phyloP scores from a whole-genome alignment of 1,140 invertebrate species.

The Bathynomus jamesi region DNA sequence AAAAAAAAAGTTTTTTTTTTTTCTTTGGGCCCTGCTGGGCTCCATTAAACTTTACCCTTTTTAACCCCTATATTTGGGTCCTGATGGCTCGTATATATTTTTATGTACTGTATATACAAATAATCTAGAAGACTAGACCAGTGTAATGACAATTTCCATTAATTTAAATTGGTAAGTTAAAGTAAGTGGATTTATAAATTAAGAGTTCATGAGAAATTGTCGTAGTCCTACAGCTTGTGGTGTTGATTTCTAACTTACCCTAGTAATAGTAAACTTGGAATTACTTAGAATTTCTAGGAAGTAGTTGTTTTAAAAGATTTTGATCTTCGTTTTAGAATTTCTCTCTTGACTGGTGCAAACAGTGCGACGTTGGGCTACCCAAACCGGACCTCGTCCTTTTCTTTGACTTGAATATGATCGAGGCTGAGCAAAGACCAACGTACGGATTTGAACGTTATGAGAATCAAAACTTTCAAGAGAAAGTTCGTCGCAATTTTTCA shows the following conservation, averaged over 20 bases:
- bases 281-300: background rate
- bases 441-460: conserved; percentile 12
- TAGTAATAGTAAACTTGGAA: too few relatives aligned
- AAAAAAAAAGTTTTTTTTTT: too few relatives aligned
- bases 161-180: background rate
- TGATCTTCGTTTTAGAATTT: background rate
- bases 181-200: background rate
- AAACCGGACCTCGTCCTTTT: conserved; percentile 15
- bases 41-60: too few relatives aligned
- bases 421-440: background rate
- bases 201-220: background rate
- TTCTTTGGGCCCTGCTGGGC: too few relatives aligned
- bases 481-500: conserved; percentile 3
- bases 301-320: background rate
- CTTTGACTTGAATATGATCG: background rate
- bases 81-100: too few relatives aligned
- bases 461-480: conserved; percentile 7
- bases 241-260: too few relatives aligned
- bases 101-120: too few relatives aligned
- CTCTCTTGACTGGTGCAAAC: conserved; percentile 7
- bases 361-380: conserved; percentile 7
- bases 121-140: too few relatives aligned
- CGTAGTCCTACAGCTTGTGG: background rate
- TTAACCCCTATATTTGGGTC: too few relatives aligned
- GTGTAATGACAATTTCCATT: too few relatives aligned